Evolutionary conservation across 2,888 invertebrate genomes (phyloP), one percentile per base, ranked within the genome.

Genomic region (Diogma glabrata): DNA sequence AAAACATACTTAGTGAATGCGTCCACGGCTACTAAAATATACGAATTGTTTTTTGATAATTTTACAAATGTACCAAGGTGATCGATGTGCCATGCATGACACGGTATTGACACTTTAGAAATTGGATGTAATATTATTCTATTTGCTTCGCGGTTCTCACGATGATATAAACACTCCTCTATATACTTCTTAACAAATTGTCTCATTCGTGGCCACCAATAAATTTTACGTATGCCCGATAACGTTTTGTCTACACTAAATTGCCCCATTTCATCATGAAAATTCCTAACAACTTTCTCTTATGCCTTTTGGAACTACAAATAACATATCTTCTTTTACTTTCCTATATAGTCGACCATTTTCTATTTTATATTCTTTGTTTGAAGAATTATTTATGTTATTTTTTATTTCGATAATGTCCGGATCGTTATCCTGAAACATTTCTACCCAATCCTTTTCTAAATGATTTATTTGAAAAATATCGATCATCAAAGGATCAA

Each of bases 171-270:
- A n/a, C n/a, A n/a, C n/a, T n/a, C n/a, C n/a, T 33, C 12, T 9
- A 38, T 38, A 38, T 16, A 7, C 16, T 38, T 33, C 49, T 62
- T 60, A 1, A 67, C 61, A 30, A 64, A 65, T 4, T 56, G 51
- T 33, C 33, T 33, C 33, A 33, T 33, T 12, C 33, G n/a, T 14
- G 33, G 33, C 33, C 33, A 33, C 33, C 33, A 33, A 16, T 33
- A 33, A 12, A 33, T 33, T 33, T n/a, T 33, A 14, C 16, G 33
- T 14, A 33, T 33, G n/a, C 14, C n/a, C n/a, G n/a, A 14, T 14
- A 33, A 16, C 2, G 33, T 33, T 33, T 33, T 3, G 16, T 2
- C 33, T 6, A 33, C 33, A n/a, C 33, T 16, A 33, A 33, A 33
- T 14, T 33, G 33, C n/a, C 3, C 33, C 16, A 14, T 14, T 14